Evolutionary conservation across 1,140 invertebrate genomes (phyloP).

Genomic region (Zaprionus lachaisei): DNA sequence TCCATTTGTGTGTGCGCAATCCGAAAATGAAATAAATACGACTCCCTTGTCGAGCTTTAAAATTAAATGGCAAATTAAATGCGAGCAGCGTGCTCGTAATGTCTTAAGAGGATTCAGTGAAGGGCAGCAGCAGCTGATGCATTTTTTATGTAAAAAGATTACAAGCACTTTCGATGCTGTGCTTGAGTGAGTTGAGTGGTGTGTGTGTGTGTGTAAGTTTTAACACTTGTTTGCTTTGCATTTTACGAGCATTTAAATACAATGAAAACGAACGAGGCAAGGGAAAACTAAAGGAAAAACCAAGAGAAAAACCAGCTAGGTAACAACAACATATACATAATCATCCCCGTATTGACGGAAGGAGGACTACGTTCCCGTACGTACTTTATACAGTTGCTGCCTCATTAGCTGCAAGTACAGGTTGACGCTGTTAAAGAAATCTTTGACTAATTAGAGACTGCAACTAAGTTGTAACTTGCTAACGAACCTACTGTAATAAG

Average conservation of each 20-base stretch:
- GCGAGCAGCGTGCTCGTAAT: constrained; percentile 15
- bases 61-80: constrained; percentile 26
- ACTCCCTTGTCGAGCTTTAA: constrained; percentile 40
- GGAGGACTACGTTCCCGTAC: background rate
- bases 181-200: constrained; percentile 3
- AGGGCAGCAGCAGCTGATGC: constrained; percentile 57
- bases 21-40: constrained; percentile 55
- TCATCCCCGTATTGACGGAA: background rate
- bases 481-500: background rate
- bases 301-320: background rate
- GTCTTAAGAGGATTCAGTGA: constrained; percentile 15
- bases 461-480: background rate
- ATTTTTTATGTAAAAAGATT: constrained; percentile 74
- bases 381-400: background rate
- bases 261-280: constrained; percentile 44
- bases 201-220: constrained; percentile 51
- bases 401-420: background rate
- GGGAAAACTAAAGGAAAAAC: background rate
- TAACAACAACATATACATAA: constrained; percentile 7
- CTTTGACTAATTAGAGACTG: background rate
- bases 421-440: background rate
- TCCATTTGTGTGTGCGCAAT: constrained; percentile 6
- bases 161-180: constrained; percentile 28
- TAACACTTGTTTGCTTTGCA: constrained; percentile 71
- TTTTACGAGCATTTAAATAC: constrained; percentile 72